Conservation (phyloP, 2,113 vertebrate genomes). For the Mormoops blainvillei region DNA sequence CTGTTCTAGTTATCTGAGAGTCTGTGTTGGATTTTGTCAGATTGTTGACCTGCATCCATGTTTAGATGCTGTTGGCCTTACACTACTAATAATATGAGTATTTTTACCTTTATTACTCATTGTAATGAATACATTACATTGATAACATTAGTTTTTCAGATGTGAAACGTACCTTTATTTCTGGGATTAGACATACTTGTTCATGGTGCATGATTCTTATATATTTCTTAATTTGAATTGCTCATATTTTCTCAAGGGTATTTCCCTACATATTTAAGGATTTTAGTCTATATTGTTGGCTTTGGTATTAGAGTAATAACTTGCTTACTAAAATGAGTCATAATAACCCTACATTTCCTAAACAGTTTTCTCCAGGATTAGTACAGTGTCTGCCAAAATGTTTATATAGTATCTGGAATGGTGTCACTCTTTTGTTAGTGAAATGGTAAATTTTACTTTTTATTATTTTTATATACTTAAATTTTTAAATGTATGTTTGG, state of each 20-base stretch:
- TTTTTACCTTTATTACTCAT: neutral
- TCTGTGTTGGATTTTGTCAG: neutral
- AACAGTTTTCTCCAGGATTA: neutral
- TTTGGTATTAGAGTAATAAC: neutral
- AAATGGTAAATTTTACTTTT: neutral
- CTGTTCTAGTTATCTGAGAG: neutral
- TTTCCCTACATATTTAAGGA: neutral
- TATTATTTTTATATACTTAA: neutral
- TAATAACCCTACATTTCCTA: no score
- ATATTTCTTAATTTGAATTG: neutral
- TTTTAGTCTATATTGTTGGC: neutral
- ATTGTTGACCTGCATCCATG: neutral
- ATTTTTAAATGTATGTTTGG: no score
- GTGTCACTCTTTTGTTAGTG: neutral
- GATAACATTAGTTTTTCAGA: neutral
- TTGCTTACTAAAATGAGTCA: neutral
- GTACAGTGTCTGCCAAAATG: neutral
- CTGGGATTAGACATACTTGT: neutral
- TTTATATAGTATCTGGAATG: neutral
- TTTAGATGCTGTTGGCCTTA: neutral
- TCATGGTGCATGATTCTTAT: neutral
- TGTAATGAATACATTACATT: neutral
- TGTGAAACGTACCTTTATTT: neutral
- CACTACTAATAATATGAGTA: neutral
- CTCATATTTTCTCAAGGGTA: neutral